Evolutionary conservation across 2,888 invertebrate genomes (phyloP).

Genomic region (Tenthredo distinguenda): DNA sequence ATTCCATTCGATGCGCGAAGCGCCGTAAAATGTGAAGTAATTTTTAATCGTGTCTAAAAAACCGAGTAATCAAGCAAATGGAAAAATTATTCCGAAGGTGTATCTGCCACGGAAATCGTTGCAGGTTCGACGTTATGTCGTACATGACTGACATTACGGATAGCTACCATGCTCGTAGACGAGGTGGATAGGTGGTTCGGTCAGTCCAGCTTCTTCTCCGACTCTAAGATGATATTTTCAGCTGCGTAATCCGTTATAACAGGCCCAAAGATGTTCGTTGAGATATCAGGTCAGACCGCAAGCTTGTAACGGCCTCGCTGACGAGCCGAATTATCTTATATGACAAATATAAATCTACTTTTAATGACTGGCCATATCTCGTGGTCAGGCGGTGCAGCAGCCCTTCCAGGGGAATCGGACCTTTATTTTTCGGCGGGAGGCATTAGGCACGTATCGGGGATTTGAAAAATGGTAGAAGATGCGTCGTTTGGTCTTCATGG

Average conservation of each 20-base stretch:
- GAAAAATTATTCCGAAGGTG: background rate
- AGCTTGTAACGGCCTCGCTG: background rate
- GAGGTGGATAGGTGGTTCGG: background rate
- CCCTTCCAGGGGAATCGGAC: background rate
- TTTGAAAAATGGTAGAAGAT: slow-evolving; percentile 37
- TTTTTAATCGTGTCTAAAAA: background rate
- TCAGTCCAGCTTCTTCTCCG: background rate
- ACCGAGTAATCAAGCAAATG: background rate
- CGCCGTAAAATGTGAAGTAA: too few relatives aligned
- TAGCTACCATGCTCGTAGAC: background rate
- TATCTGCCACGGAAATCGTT: background rate
- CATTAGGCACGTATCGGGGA: background rate
- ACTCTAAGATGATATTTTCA: slow-evolving; percentile 25
- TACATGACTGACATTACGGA: background rate
- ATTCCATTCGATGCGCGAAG: too few relatives aligned
- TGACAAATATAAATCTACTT: slow-evolving; percentile 45
- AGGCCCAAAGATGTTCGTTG: slow-evolving; percentile 5
- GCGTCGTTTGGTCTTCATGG: slow-evolving; percentile 19
- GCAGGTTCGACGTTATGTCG: background rate
- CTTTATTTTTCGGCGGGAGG: slow-evolving; percentile 3
- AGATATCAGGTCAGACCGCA: background rate
- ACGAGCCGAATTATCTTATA: slow-evolving; percentile 27
- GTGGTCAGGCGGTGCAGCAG: background rate
- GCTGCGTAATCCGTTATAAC: slow-evolving; percentile 45
- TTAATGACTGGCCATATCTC: slow-evolving; percentile 36